These are phyloP conservation scores for Montipora sp. DNA, from an alignment of 64 coral and sea anemone species.

Conservation along the genomic window DNA sequence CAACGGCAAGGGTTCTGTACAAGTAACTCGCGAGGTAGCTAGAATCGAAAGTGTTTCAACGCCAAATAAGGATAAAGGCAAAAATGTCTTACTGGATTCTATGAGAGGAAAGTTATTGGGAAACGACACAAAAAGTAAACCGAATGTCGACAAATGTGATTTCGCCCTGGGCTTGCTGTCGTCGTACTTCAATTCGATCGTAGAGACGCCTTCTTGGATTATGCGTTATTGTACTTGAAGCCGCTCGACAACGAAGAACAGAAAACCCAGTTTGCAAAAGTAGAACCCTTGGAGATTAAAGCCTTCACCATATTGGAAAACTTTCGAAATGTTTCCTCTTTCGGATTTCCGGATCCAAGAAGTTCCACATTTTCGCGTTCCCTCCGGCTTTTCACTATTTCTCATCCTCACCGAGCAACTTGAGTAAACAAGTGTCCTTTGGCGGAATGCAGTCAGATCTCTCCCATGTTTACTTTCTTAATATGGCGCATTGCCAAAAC, in stretches of 20 bases:
- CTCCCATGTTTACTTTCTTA: conserved; percentile 51
- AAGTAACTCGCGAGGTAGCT: conserved; percentile 14
- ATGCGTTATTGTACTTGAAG: conserved; percentile 62
- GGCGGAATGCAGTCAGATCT: conserved; percentile 53
- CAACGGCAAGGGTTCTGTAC: neutral
- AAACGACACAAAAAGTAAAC: neutral
- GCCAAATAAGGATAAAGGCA: conserved; percentile 44
- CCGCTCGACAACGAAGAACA: conserved; percentile 39
- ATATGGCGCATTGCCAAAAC: conserved; percentile 62
- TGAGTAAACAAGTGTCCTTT: conserved; percentile 48
- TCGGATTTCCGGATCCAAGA: conserved; percentile 49
- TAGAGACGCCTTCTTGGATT: conserved; percentile 68
- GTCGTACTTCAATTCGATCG: neutral
- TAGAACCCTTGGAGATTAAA: conserved; percentile 42
- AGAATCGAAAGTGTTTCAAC: conserved; percentile 41
- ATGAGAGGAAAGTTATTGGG: neutral
- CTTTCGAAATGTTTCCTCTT: conserved; percentile 68
- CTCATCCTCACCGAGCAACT: conserved; percentile 52
- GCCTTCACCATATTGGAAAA: conserved; percentile 34
- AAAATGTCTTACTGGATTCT: conserved; percentile 37
- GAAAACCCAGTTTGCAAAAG: conserved; percentile 12
- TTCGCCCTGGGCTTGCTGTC: neutral
- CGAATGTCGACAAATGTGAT: neutral
- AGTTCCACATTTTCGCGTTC: conserved; percentile 49
- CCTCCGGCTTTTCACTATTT: conserved; percentile 44